Conservation (phyloP, 2,797 vertebrate species). For the Cossypha heuglini region DNA sequence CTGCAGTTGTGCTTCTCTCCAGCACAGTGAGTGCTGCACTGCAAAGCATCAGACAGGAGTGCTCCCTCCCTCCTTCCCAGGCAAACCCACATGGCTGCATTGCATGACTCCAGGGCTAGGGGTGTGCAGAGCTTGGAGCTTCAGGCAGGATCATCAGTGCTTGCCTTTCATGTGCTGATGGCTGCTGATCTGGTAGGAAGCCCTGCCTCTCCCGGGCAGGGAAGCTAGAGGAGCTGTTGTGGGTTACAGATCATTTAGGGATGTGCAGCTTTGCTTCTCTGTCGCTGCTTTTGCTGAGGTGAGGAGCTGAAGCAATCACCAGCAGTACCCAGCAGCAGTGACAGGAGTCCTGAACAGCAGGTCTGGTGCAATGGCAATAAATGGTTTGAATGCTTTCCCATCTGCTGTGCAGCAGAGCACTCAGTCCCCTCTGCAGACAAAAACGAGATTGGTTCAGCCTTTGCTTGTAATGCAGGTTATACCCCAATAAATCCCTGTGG, state of each 20-base stretch:
- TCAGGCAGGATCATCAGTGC: not conserved
- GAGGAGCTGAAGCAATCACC: not conserved
- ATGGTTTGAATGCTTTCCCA: not conserved
- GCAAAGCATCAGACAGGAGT: not conserved
- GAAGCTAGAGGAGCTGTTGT: not conserved
- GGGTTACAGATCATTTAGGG: not conserved
- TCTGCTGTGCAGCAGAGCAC: not conserved
- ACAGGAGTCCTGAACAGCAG: not conserved
- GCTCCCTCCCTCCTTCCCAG: not conserved
- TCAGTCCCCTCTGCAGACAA: not conserved
- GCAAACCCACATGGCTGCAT: not conserved
- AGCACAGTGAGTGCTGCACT: not conserved
- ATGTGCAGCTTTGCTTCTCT: not conserved
- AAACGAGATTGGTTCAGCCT: not conserved
- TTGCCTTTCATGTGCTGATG: not conserved
- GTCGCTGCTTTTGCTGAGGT: not conserved
- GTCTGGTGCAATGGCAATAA: not conserved
- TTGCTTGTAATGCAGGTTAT: not conserved
- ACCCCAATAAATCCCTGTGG: not conserved
- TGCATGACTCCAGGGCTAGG: not conserved
- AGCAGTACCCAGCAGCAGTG: fast-evolving
- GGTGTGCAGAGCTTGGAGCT: not conserved
- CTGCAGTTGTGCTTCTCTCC: not conserved
- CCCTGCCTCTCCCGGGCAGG: not conserved
- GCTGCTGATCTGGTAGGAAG: not conserved